These are phyloP conservation scores for Batillaria attramentaria DNA, from an alignment of 1,140 invertebrate genomes.

Conservation along the genomic window DNA sequence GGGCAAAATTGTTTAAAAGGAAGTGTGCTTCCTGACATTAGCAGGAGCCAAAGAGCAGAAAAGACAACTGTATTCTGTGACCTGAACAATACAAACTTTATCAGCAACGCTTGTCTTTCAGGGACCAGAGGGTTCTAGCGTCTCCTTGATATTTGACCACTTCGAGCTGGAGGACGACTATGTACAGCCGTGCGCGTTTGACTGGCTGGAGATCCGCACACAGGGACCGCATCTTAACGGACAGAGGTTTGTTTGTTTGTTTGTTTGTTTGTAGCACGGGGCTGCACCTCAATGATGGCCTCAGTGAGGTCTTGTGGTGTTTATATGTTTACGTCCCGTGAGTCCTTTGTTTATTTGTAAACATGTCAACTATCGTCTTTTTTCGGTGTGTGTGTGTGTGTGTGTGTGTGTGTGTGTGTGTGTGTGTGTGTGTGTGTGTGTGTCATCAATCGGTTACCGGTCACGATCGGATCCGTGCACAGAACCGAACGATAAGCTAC, in stretches of 20 bases:
- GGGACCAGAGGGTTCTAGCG: conserved; percentile 34
- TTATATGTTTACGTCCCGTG: background rate
- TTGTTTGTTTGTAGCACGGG: too few relatives aligned
- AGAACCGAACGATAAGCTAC: too few relatives aligned
- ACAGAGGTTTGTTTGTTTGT: conserved; percentile 32
- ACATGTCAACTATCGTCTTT: too few relatives aligned
- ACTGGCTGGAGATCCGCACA: conserved; percentile 44
- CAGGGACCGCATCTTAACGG: conserved; percentile 43
- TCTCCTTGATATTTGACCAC: conserved; percentile 30
- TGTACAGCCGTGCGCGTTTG: conserved; percentile 35
- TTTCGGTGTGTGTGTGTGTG: conserved; percentile 9
- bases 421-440: conserved; percentile 1
- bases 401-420: background rate
- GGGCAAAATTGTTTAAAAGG: too few relatives aligned
- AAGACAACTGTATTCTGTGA: too few relatives aligned
- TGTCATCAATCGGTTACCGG: too few relatives aligned
- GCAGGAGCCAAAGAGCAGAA: too few relatives aligned
- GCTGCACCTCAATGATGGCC: background rate
- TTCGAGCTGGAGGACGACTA: conserved; percentile 42
- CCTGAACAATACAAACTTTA: background rate
- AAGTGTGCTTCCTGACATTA: too few relatives aligned
- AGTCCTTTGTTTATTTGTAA: too few relatives aligned
- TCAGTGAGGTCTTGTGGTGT: background rate
- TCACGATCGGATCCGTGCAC: too few relatives aligned
- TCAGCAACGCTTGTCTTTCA: background rate